phyloP scores from a whole-genome alignment of 2,113 vertebrate species.

The Chauna torquata region DNA sequence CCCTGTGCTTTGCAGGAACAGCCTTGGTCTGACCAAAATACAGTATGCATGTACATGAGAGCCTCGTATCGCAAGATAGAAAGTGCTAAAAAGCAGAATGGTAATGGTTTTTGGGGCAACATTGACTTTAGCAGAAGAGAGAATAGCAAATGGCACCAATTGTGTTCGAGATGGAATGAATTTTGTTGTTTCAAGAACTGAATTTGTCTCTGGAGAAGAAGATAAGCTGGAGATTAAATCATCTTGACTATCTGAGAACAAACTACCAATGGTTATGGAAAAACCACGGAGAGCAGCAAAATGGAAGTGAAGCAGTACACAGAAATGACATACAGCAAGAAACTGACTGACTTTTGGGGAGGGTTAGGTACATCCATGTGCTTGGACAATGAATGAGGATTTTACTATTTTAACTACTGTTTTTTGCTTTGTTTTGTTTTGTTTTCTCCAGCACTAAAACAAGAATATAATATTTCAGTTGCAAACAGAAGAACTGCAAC shows the following conservation, averaged over 20 bases:
- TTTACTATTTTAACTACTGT: rapidly evolving
- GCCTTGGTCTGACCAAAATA: not conserved
- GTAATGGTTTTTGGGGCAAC: not conserved
- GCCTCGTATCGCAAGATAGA: not conserved
- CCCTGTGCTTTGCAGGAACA: not conserved
- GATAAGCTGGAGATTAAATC: not conserved
- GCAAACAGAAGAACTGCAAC: not conserved
- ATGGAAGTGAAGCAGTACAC: not conserved
- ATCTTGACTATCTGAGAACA: not conserved
- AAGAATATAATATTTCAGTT: not conserved
- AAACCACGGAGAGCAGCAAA: not conserved
- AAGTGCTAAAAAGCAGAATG: not conserved
- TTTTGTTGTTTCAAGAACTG: not conserved
- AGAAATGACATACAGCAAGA: not conserved
- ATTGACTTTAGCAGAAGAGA: not conserved
- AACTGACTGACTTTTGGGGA: not conserved
- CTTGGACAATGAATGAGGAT: not conserved
- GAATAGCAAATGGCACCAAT: not conserved
- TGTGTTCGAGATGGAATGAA: not conserved
- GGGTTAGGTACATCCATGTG: not conserved
- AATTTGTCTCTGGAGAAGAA: not conserved
- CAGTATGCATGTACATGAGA: not conserved
- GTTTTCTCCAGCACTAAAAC: not conserved
- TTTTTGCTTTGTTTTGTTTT: not conserved
- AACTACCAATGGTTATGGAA: not conserved